Evolutionary conservation across 2,888 invertebrate species (phyloP), one percentile per base, ranked within the genome.

Genomic region (Drosophila colorata): DNA sequence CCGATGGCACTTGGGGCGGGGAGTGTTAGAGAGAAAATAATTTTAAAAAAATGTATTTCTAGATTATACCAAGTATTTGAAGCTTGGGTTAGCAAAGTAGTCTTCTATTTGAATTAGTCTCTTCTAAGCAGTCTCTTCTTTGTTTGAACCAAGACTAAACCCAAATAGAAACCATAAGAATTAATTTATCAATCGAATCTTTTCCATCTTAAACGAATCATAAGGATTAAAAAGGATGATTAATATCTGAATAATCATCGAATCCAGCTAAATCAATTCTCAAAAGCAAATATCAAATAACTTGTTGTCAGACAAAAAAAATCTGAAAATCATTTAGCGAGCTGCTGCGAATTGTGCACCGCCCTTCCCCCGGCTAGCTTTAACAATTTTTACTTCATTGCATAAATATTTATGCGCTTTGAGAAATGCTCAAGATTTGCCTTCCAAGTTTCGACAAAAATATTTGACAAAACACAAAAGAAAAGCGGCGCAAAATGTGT

Each of bases 371-470:
- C 5, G 38, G 18, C 18, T 20, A 76, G 64, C 59, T 64, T 69
- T 61, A 52, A 47, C 3, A 65, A 56, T 70, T 78, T 79, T 87
- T 87, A 81, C 67, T 79, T 87, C 87, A 87, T 72, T 87, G 85
- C 85, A 76, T 83, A 83, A 83, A 83, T 83, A 83, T 83, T 83
- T 83, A 78, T 85, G 87, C 87, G 86, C 79, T 69, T 87, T 85
- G 70, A 66, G 66, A 81, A 75, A 68, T 67, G 81, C 81, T 83
- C 73, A 61, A 71, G 52, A 68, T 65, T 64, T 58, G 74, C 69
- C 69, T 68, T 11, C 13, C 38, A 64, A 72, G 61, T 61, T 55
- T 44, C 59, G 67, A 71, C 56, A 43, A 78, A 83, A 83, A 83
- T 87, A 87, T 83, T 83, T 81, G 65, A 78, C 37, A 70, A 69